Evolutionary conservation across 2,113 vertebrate species (phyloP).

Genomic region (Myiopsitta monachus): DNA sequence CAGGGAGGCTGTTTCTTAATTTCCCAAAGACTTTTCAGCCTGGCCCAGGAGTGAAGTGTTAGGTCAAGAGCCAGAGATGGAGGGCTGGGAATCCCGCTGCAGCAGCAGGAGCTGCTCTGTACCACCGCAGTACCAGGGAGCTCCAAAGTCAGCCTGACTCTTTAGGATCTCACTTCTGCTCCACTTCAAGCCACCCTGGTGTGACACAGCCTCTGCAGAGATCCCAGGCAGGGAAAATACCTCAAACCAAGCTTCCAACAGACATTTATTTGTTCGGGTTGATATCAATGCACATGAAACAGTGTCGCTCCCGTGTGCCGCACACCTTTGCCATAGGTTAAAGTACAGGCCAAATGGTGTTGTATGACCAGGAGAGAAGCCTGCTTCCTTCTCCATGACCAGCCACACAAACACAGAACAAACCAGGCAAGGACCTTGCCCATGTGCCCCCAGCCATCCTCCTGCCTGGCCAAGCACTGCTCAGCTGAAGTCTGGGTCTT

Average conservation of each 20-base stretch:
- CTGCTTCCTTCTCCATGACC: not conserved
- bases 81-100: not conserved
- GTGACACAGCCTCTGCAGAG: not conserved
- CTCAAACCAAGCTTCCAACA: not conserved
- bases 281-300: not conserved
- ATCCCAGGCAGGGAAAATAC: not conserved
- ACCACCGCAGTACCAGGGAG: not conserved
- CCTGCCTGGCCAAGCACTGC: not conserved
- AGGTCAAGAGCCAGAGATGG: not conserved
- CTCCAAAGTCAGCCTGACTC: not conserved
- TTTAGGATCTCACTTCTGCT: not conserved
- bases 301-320: not conserved
- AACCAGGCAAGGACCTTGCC: not conserved
- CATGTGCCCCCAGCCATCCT: not conserved
- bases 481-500: not conserved
- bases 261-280: constrained; percentile 23
- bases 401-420: not conserved
- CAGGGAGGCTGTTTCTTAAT: not conserved
- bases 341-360: not conserved
- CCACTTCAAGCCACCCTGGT: not conserved
- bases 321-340: not conserved
- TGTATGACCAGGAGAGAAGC: not conserved
- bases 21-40: not conserved
- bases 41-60: not conserved
- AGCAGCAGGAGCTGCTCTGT: not conserved